Evolutionary conservation across 2,797 vertebrate genomes (phyloP), one percentile per base, ranked within the genome.

Genomic region (Notolabrus celidotus): DNA sequence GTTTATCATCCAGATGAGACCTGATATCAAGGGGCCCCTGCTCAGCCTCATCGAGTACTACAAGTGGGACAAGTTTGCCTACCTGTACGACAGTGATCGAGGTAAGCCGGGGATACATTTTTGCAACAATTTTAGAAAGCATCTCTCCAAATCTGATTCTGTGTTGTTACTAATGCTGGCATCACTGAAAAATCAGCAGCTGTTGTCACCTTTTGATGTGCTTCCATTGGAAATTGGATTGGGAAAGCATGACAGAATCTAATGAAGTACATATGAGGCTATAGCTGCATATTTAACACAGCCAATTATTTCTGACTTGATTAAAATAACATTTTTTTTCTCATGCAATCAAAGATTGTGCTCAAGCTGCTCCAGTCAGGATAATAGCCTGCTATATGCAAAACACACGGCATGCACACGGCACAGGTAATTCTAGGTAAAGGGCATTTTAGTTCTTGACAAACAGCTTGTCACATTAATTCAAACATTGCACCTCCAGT

Each of bases 1-100:
- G 78, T 99, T 99, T 84, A 97, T 99, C 89, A 97, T 99, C 91
- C 98, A 99, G 93, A 99, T 99, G 98, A 95, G 98, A 83, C 98
- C 98, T 1, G 98, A 99, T 80, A 97, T 99, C 90, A 99, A 98
- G 84, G 98, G 97, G 61, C 97, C 98, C 0, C 96, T 99, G 50
- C 96, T 99, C 79, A 99, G 97, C 86, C 95, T 99, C 74, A 99
- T 99, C 0, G 98, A 99, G 78, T 99, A 99, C 92, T 99, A 99
- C 90, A 97, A 99, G 77, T 99, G 98, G 98, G 97, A 97, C 87
- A 99, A 98, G 90, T 99, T 99, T 49, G 98, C 97, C 2, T 99
- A 99, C 89, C 94, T 99, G 64, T 99, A 99, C 23, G 97, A 99
- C 93, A 99, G 97, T 0, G 98, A 99, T 88, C 91, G 97, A 95